Base-by-base conservation (phyloP, 2,797 vertebrate genomes). In the Sciurus carolinensis region DNA sequence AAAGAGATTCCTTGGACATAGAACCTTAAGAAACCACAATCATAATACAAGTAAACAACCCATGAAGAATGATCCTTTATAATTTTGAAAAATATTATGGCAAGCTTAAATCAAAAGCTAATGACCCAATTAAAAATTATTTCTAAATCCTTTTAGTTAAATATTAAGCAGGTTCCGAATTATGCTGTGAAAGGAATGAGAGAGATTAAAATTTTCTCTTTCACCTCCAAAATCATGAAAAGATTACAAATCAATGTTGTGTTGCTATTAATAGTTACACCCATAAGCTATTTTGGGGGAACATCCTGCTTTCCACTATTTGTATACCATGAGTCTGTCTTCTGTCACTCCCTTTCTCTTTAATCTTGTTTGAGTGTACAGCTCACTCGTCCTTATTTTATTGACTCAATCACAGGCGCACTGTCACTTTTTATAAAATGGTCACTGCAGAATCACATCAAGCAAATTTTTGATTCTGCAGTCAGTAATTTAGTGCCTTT, bases 401-500 rank as follows among this genome's bases (percentile, higher is more conserved):
- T 99, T 99, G 99, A 99, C 99, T 99, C 99, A 99, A 99, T 99
- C 99, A 99, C 98, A 97, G 98, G 98, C 98, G 98, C 98, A 98
- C 99, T 98, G 99, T 99, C 98, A 99, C 98, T 98, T 99, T 98
- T 99, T 99, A 99, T 99, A 99, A 99, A 99, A 99, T 97, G 98
- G 99, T 99, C 99, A 99, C 99, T 99, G 98, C 99, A 99, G 98
- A 99, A 98, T 99, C 99, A 99, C 99, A 99, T 99, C 99, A 99
- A 99, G 99, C 99, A 99, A 99, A 99, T 99, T 99, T 99, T 99
- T 99, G 99, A 99, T 99, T 99, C 99, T 99, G 98, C 99, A 99
- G 99, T 99, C 99, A 98, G 99, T 99, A 99, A 99, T 99, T 99
- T 99, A 99, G 99, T 99, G 99, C 99, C 99, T 99, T 99, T 99